Base-by-base conservation (phyloP, 2,888 invertebrate genomes). In the Drosophila subsilvestris region DNA sequence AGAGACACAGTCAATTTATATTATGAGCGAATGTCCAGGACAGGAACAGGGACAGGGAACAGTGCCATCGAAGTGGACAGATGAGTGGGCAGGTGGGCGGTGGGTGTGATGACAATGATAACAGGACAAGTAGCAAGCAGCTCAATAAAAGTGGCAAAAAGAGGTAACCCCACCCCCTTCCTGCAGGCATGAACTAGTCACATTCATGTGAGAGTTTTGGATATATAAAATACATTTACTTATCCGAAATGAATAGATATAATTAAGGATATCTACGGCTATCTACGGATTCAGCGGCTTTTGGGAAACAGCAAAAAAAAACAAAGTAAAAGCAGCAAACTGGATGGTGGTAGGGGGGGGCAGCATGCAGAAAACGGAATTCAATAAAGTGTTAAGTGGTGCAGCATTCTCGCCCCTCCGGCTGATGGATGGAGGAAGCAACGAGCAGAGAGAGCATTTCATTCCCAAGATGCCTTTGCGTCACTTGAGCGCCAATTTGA, bases 1-100 rank as follows among this genome's bases (percentile, higher is more conserved):
- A 18, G 7, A 14, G 55, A 58, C 51, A 63, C 75, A 75, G 72
- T 80, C 80, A 66, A 78, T 86, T 78, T 86, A 69, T 80, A 76
- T 86, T 84, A 78, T 69, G 63, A 65, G 60, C 63, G 67, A 69
- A 65, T 51, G 49, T 65, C 58, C 55, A 53, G 63, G 32, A 70
- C 54, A 61, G 51, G 65, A 27, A 53, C 1, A 53, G 10, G 37
- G 32, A 32, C 9, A 49, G 14, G 22, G 25, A 4, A 25, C 25
- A 25, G 25, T 42, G 43, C 77, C 61, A 79, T 79, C 65, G 77
- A 71, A 63, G 51, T 68, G 79, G 53, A 74, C 71, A 66, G 76
- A 76, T 70, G 73, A 53, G 63, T 62, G 54, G 63, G 63, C 63
- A 67, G 66, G 54, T 51, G 51, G n/a, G n/a, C n/a, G n/a, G n/a